Conservation (phyloP, 1,140 invertebrate genomes). For the Lepidurus couesii region DNA sequence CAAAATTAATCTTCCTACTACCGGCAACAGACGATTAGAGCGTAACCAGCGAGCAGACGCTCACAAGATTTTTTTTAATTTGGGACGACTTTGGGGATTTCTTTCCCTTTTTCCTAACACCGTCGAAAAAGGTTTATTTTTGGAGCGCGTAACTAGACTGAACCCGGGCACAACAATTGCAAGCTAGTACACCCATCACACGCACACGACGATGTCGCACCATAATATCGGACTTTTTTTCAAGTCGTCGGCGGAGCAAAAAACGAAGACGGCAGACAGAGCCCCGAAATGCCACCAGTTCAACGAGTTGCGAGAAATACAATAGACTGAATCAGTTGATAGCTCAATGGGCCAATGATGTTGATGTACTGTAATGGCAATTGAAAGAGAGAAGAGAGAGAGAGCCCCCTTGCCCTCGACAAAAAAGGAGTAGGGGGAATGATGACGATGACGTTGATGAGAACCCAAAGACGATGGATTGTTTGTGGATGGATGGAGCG, state of each 20-base stretch:
- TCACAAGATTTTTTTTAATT: too few species aligned
- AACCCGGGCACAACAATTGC: conserved; percentile 4
- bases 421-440: not conserved
- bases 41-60: too few species aligned
- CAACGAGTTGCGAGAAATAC: not conserved
- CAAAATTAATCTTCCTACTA: not conserved
- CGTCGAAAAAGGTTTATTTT: not conserved
- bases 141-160: not conserved
- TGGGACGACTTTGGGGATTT: too few species aligned
- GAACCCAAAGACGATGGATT: not conserved
- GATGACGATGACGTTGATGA: not conserved
- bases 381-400: not conserved
- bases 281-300: not conserved
- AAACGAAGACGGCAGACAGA: not conserved
- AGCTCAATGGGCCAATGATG: not conserved
- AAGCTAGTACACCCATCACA: conserved; percentile 1
- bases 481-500: too few species aligned
- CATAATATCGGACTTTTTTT: not conserved
- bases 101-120: too few species aligned
- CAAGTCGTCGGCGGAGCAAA: not conserved
- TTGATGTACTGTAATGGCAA: not conserved
- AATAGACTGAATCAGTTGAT: conserved; percentile 4
- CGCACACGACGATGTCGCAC: conserved; percentile 16
- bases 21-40: too few species aligned
- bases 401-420: not conserved